Evolutionary conservation across 2,888 invertebrate genomes (phyloP), one percentile per base, ranked within the genome.

Genomic region (Laothoe populi): DNA sequence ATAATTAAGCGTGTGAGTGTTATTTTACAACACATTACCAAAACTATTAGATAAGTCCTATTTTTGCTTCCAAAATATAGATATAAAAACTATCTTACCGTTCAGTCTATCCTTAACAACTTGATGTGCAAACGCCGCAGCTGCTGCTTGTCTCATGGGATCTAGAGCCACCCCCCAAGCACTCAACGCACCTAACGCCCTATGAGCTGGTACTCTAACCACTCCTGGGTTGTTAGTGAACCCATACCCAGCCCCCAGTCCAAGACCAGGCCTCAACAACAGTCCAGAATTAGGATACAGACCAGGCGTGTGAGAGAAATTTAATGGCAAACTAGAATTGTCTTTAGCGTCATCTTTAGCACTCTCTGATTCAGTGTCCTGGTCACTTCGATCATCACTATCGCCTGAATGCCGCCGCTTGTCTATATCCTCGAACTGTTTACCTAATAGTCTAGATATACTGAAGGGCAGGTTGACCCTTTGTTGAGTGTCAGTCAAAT

Each of bases 81-180:
- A 21, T 46, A n/a, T 11, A 40, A n/a, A 10, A 57, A 62, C 60
- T 24, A 48, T 65, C 95, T 94, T 88, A 97, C 97, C 96, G 90
- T 96, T 96, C 75, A 97, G 88, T 88, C 97, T 94, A 85, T 97
- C 96, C 88, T 97, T 97, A 75, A 96, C 96, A 79, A 96, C 96
- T 88, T 96, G 96, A 77, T 96, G 95, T 1, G 96, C 96, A 81
- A 96, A 95, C 58, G 96, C 96, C 1, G 96, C 96, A 0, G 95
- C 95, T 19, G 94, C 95, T 63, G 94, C 95, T 74, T 94, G 95
- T 78, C 94, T 90, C 92, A 94, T 95, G 53, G 94, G 93, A 71
- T 95, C 95, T 72, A 95, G 86, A 59, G 95, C 94, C 64, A 95
- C 93, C 31, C 94, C 93, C 86, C 94, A 93, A 53, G 94, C 94